Percentiles rank a stretch among this genome's conserved stretches.
Conservation (phyloP, 2,888 invertebrate genomes). For the Lithophane leautieri region DNA sequence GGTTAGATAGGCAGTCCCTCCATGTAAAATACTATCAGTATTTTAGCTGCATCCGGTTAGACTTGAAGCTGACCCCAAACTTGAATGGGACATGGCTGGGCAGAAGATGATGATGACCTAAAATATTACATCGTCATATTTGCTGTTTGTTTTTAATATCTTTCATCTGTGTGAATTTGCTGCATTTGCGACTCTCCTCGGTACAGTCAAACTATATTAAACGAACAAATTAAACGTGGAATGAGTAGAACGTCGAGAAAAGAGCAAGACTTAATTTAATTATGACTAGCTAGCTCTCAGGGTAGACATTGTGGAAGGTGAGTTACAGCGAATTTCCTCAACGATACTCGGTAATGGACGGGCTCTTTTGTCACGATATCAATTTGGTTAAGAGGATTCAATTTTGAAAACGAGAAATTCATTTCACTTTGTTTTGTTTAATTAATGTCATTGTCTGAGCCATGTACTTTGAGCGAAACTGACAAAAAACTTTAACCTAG, state of each 20-base stretch:
- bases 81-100: not conserved
- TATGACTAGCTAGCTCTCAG: slow-evolving; percentile 63
- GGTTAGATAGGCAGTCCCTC: not conserved
- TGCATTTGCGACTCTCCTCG: not conserved
- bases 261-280: slow-evolving; percentile 63
- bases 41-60: not conserved
- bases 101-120: not conserved
- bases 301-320: slow-evolving; percentile 65
- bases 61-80: not conserved
- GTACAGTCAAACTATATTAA: slow-evolving; percentile 45
- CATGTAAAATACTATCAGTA: not conserved
- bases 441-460: slow-evolving; percentile 7
- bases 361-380: slow-evolving; percentile 64
- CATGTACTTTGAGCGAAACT: not conserved
- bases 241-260: slow-evolving; percentile 57
- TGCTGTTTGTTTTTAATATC: slow-evolving; percentile 3
- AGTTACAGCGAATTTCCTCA: slow-evolving; percentile 69
- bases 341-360: slow-evolving; percentile 67
- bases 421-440: slow-evolving; percentile 30
- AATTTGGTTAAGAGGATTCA: slow-evolving; percentile 65
- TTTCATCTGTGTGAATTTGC: slow-evolving; percentile 15
- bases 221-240: slow-evolving; percentile 59
- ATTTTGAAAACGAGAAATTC: slow-evolving; percentile 45
- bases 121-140: not conserved
- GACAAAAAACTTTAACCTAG: not conserved